Percentiles rank a stretch among this genome's conserved stretches.
These are phyloP conservation scores for Eilema caniola DNA, from an alignment of 2,888 invertebrate species.

Conservation along the genomic window DNA sequence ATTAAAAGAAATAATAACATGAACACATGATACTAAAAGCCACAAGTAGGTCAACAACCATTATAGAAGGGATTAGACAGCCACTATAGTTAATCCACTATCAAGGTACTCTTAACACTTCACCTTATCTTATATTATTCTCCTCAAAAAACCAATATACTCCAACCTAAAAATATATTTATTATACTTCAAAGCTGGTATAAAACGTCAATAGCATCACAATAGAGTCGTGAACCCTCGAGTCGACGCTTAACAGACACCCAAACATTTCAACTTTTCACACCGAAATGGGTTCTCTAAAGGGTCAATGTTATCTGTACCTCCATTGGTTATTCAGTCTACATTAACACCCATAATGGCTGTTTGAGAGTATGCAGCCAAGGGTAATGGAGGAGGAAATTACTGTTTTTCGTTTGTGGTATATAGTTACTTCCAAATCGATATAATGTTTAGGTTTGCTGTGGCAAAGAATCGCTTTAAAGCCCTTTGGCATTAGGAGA, in stretches of 20 bases:
- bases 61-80: not conserved
- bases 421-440: conserved; percentile 23
- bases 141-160: not conserved
- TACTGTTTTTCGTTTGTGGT: conserved; percentile 46
- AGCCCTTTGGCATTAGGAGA: conserved; percentile 12
- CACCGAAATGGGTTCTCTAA: conserved; percentile 28
- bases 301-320: conserved; percentile 44
- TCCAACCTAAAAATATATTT: conserved; percentile 2
- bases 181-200: conserved; percentile 1
- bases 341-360: conserved; percentile 31
- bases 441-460: conserved; percentile 33
- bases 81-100: not conserved
- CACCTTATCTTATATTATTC: not conserved
- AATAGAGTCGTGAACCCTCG: conserved; percentile 7
- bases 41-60: not conserved
- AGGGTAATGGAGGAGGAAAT: conserved; percentile 57
- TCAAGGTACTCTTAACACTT: not conserved
- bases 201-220: conserved; percentile 9
- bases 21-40: not conserved
- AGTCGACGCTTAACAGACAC: conserved; percentile 6
- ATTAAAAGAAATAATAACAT: not conserved
- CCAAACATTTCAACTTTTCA: conserved; percentile 27
- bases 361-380: conserved; percentile 39
- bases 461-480: conserved; percentile 21
- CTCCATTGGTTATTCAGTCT: conserved; percentile 38